Conservation (phyloP, 2,113 vertebrate genomes). For the Pterophyllum scalare region DNA sequence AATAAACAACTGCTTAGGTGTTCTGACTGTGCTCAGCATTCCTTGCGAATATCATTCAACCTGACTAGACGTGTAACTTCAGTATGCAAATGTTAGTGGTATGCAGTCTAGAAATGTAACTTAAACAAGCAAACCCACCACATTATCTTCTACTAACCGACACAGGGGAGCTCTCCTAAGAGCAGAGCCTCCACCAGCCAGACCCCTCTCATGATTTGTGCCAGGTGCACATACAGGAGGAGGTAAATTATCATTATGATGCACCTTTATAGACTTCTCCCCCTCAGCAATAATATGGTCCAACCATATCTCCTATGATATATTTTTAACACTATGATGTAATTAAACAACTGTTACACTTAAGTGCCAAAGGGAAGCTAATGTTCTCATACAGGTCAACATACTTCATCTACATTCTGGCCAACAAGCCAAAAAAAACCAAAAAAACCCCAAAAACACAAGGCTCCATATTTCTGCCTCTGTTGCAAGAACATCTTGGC, state of each 20-base stretch:
- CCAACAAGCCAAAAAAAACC: neutral
- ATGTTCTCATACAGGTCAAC: neutral
- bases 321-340: neutral
- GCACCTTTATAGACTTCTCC: neutral
- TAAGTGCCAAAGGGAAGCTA: neutral
- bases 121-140: neutral
- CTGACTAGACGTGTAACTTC: neutral
- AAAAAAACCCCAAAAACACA: no score
- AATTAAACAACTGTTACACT: neutral
- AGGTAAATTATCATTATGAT: neutral
- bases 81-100: no score
- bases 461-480: slow-evolving; percentile 17
- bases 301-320: neutral
- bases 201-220: neutral
- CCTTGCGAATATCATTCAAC: neutral
- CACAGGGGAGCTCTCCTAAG: neutral
- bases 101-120: neutral
- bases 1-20: no score
- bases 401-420: neutral
- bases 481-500: neutral
- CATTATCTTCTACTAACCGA: neutral
- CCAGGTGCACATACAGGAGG: neutral
- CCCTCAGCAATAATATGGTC: no score
- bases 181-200: neutral
- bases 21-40: no score